Evolutionary conservation across 2,797 vertebrate species (phyloP), one percentile per base, ranked within the genome.

Genomic region (Dendrocincla fuliginosa): DNA sequence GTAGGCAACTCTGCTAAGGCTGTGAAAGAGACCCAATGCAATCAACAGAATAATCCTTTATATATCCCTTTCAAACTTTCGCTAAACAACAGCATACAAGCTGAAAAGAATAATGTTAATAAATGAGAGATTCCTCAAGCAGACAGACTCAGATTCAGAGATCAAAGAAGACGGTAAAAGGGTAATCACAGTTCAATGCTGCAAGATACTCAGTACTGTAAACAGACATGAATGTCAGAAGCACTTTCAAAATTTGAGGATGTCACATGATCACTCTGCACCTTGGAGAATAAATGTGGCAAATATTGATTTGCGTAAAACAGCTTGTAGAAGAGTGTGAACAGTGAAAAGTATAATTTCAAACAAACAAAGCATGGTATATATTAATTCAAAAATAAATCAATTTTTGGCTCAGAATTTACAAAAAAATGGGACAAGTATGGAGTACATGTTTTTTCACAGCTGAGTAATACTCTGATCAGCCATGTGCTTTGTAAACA

Each of bases 401-500:
- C 4, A 4, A 19, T 32, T 68, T 87, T 85, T 74, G 27, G 8
- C 55, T 44, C 14, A 69, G 11, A 86, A 61, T 75, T 84, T 88
- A 59, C 19, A 59, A 69, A 71, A 23, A 86, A 81, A 65, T 22
- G 10, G n/a, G 33, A 13, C 5, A 61, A 87, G 23, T 41, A 83
- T 13, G 16, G 24, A 82, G 22, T 42, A 64, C 15, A 9, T 17
- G 8, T 37, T 75, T 88, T 96, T 90, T 75, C 65, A 86, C 50
- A 87, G 65, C 28, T 97, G 67, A 88, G 70, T 93, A 95, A 95
- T 76, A 50, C 52, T 67, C 84, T 67, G 33, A 90, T 96, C 71
- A 85, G 28, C 68, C 44, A 68, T 8, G 64, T 91, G 73, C 91
- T 73, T 91, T 92, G 52, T 83, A 70, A 92, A 60, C 56, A 94